A percentile compares a stretch with the other conserved stretches of the same genome.
Conservation (phyloP, 1,140 invertebrate species). For the Drosophila takahashii region DNA sequence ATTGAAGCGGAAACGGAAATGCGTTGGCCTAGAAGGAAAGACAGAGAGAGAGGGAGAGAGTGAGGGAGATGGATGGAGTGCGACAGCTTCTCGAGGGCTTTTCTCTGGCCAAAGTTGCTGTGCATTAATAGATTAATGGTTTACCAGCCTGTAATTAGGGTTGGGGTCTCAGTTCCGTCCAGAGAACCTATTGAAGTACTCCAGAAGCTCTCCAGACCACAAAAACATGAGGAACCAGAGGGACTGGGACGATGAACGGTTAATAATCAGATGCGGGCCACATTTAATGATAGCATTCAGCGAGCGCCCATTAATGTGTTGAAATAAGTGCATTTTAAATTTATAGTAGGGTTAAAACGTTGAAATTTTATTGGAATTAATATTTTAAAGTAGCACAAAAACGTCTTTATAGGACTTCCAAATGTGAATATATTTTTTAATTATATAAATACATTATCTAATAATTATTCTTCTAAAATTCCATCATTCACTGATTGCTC, state of each 20-base stretch:
- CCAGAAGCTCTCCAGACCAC: slow-evolving; percentile 19
- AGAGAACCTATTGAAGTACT: slow-evolving; percentile 24
- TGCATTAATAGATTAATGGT: slow-evolving; percentile 80
- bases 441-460: too few relatives aligned
- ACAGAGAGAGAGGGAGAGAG: background rate
- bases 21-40: slow-evolving; percentile 52
- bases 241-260: slow-evolving; percentile 25
- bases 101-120: slow-evolving; percentile 41
- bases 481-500: too few relatives aligned
- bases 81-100: slow-evolving; percentile 38
- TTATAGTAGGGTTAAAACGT: too few relatives aligned
- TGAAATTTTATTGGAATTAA: too few relatives aligned
- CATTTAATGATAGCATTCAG: slow-evolving; percentile 74
- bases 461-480: too few relatives aligned
- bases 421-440: too few relatives aligned
- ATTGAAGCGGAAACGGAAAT: slow-evolving; percentile 81
- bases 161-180: slow-evolving; percentile 1
- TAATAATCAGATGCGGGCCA: slow-evolving; percentile 75
- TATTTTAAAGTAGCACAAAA: too few relatives aligned
- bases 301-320: slow-evolving; percentile 70
- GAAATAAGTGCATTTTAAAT: too few relatives aligned
- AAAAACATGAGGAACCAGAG: slow-evolving; percentile 11
- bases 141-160: slow-evolving; percentile 46
- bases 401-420: too few relatives aligned
- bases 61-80: slow-evolving; percentile 7